Percentiles rank a stretch among this genome's conserved stretches.
These are phyloP conservation scores for Chrysolina haemoptera DNA, from an alignment of 2,888 invertebrate genomes.

Conservation along the genomic window DNA sequence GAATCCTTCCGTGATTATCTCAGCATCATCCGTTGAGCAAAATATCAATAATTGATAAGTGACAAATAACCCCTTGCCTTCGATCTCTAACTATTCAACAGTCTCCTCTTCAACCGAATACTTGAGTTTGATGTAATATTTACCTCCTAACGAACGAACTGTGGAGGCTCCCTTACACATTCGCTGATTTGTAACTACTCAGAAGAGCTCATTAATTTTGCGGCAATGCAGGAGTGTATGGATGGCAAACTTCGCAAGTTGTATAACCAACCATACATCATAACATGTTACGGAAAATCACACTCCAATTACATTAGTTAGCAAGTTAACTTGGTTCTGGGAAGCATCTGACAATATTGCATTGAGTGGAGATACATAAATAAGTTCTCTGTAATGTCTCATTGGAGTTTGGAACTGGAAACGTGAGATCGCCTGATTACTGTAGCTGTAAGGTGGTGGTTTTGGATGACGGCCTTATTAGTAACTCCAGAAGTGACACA, in stretches of 20 bases:
- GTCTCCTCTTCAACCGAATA: too few relatives aligned
- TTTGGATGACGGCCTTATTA: too few relatives aligned
- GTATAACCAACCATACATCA: constrained; percentile 35
- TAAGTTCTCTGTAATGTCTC: constrained; percentile 30
- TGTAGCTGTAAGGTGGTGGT: background rate
- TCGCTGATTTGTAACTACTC: background rate
- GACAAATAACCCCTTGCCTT: too few relatives aligned
- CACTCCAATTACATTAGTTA: constrained; percentile 39
- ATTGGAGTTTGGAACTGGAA: constrained; percentile 20
- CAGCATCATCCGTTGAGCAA: too few relatives aligned
- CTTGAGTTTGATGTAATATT: background rate
- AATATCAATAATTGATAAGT: too few relatives aligned
- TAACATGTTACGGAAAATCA: constrained; percentile 39
- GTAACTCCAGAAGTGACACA: too few relatives aligned
- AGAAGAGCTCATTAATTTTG: constrained; percentile 5
- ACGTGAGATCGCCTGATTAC: background rate
- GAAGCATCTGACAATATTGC: constrained; percentile 37
- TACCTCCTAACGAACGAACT: background rate
- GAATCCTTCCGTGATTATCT: too few relatives aligned
- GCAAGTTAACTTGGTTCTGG: constrained; percentile 32
- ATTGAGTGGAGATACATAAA: constrained; percentile 22
- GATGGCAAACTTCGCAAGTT: background rate
- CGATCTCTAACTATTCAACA: too few relatives aligned
- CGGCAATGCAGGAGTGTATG: background rate
- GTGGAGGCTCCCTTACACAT: background rate